These are phyloP conservation scores for Clunio marinus DNA, from an alignment of 2,888 invertebrate genomes.

Conservation along the genomic window DNA sequence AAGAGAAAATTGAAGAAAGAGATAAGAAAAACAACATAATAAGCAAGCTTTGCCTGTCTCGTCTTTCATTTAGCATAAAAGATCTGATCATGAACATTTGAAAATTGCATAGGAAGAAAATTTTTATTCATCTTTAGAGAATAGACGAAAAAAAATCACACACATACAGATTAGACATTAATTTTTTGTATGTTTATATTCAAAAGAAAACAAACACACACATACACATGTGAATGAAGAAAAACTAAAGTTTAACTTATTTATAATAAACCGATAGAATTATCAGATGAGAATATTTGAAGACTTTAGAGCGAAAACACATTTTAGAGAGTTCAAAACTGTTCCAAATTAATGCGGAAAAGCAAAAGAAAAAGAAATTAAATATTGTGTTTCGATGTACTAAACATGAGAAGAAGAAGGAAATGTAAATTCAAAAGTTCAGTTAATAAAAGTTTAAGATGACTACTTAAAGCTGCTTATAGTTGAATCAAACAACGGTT, in stretches of 20 bases:
- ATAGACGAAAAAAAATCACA: too few species aligned
- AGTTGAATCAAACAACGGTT: slow-evolving; percentile 1
- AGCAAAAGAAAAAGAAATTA: slow-evolving; percentile 11
- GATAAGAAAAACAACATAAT: too few species aligned
- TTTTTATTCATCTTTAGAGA: too few species aligned
- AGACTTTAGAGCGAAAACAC: background rate
- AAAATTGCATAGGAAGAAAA: too few species aligned
- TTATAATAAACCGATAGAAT: too few species aligned
- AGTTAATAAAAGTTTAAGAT: background rate
- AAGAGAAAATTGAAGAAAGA: too few species aligned
- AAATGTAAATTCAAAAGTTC: background rate
- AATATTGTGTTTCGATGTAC: slow-evolving; percentile 15
- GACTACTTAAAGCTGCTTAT: slow-evolving; percentile 16
- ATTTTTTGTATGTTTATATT: slow-evolving; percentile 38
- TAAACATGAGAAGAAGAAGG: background rate
- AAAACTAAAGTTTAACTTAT: background rate
- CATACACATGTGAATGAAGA: background rate
- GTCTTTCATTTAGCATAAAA: too few species aligned
- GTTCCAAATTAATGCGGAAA: background rate
- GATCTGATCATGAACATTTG: too few species aligned
- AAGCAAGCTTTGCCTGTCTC: too few species aligned
- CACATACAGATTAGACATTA: slow-evolving; percentile 35
- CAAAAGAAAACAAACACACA: background rate
- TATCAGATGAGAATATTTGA: too few species aligned
- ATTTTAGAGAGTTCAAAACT: background rate